These are phyloP conservation scores for Hippoglossus stenolepis DNA, from an alignment of 2,113 vertebrate genomes.

Conservation along the genomic window DNA sequence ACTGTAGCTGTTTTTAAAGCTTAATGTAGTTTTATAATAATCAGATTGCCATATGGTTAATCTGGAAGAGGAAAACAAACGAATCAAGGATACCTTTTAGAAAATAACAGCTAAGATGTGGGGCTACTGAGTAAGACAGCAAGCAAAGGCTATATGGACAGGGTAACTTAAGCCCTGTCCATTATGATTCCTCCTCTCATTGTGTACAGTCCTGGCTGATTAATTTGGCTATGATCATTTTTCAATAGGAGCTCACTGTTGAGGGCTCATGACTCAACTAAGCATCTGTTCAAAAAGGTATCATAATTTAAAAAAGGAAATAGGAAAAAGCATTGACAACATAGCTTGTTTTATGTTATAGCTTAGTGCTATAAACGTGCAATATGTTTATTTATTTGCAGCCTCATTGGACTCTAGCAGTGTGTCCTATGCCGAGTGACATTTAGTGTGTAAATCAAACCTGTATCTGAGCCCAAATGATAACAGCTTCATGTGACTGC, in stretches of 20 bases:
- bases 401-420: background rate
- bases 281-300: slow-evolving; percentile 10
- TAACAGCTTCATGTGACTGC: too few species aligned
- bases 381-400: background rate
- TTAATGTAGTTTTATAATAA: background rate
- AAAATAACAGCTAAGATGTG: background rate
- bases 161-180: background rate
- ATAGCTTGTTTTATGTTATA: background rate
- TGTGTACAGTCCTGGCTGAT: slow-evolving; percentile 22
- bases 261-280: background rate
- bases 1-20: background rate
- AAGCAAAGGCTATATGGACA: background rate
- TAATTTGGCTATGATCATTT: slow-evolving; percentile 30
- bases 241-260: background rate
- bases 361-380: background rate
- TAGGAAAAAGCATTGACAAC: background rate
- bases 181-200: slow-evolving; percentile 14
- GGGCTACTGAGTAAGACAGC: background rate
- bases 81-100: background rate
- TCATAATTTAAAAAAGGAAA: background rate
- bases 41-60: background rate
- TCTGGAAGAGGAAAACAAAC: background rate
- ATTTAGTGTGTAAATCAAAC: too few species aligned
- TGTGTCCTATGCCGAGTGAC: too few species aligned
- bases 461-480: too few species aligned